Evolutionary conservation across 2,113 vertebrate species (phyloP).

Genomic region (Nyctibius bracteatus): DNA sequence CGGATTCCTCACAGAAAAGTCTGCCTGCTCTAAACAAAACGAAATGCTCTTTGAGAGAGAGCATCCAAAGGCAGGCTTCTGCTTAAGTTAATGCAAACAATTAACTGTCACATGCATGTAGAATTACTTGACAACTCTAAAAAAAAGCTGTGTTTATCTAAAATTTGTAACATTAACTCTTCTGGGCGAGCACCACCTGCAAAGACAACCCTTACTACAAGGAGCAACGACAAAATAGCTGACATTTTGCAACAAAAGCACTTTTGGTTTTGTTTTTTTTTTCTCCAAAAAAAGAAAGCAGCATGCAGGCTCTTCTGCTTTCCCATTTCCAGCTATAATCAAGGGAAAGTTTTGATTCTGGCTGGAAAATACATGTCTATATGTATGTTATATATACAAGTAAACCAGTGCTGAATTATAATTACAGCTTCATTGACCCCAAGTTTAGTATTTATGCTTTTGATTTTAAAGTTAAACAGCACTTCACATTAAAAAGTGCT

Average conservation of each 20-base stretch:
- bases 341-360: not conserved
- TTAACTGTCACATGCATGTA: not conserved
- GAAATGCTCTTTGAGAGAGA: not conserved
- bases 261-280: not conserved
- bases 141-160: not conserved
- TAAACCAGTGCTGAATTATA: not conserved
- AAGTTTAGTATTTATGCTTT: not conserved
- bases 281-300: not conserved
- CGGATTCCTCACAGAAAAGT: not conserved
- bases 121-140: not conserved
- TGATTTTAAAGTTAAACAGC: conserved; percentile 4
- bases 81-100: not conserved
- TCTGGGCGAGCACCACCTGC: not conserved
- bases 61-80: not conserved
- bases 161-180: not conserved
- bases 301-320: not conserved
- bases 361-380: not conserved
- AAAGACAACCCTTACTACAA: not conserved
- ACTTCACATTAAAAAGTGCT: not conserved
- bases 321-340: not conserved
- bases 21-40: not conserved
- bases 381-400: too few relatives aligned
- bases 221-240: not conserved
- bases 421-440: not conserved
- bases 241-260: not conserved